These are phyloP conservation scores for Naso thynnoides DNA, from an alignment of 2,797 vertebrate species.

Conservation along the genomic window DNA sequence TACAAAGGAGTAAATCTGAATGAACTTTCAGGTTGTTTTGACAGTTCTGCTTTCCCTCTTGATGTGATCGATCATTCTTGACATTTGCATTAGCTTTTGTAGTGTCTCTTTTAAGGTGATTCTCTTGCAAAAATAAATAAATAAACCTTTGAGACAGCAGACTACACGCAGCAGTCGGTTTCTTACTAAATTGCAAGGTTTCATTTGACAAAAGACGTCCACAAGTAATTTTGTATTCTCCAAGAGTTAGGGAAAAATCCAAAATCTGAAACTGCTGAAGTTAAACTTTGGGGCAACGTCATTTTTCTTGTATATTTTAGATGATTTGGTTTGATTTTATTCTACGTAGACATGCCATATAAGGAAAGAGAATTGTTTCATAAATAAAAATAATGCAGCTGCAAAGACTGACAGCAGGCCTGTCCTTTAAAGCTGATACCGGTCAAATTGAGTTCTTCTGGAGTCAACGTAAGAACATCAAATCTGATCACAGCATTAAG, in stretches of 20 bases:
- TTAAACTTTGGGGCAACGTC: slow-evolving; percentile 21
- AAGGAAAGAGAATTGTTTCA: not conserved
- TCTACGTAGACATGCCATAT: slow-evolving; percentile 3
- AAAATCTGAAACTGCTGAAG: slow-evolving; percentile 18
- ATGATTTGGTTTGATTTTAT: slow-evolving; percentile 33
- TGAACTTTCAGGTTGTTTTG: slow-evolving; percentile 50
- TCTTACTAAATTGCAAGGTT: not conserved
- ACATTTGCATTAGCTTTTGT: slow-evolving; percentile 7
- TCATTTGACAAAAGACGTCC: not conserved
- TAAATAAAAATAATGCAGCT: slow-evolving; percentile 1
- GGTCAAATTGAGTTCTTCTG: not conserved
- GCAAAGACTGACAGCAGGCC: not conserved
- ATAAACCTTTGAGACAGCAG: not conserved
- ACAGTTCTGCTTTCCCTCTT: slow-evolving; percentile 37
- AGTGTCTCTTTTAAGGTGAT: not conserved
- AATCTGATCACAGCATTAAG: not conserved
- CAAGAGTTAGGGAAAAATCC: slow-evolving; percentile 1
- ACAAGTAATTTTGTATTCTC: not conserved
- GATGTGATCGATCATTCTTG: slow-evolving; percentile 24
- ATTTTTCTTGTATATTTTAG: slow-evolving; percentile 33
- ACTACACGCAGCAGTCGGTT: not conserved
- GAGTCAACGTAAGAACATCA: not conserved
- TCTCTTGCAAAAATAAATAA: not conserved
- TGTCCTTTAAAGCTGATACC: not conserved
- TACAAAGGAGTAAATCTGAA: slow-evolving; percentile 51